A percentile compares a stretch with the other conserved stretches of the same genome.
Conservation (phyloP, 2,888 invertebrate genomes). For the Tigriopus californicus region DNA sequence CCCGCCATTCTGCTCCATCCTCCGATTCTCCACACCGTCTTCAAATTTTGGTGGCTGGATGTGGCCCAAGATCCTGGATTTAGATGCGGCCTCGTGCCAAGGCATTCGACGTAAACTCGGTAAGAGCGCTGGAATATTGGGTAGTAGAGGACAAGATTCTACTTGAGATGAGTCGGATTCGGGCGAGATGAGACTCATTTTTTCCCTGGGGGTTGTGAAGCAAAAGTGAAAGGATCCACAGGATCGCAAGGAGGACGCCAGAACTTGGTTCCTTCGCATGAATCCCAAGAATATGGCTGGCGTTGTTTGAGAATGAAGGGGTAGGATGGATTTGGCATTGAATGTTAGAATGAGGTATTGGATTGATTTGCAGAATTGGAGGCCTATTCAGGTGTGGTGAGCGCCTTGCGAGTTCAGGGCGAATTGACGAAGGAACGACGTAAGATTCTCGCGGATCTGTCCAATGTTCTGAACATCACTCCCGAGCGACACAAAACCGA, state of each 20-base stretch:
- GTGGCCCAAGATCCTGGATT: conserved; percentile 5
- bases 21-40: background rate
- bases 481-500: conserved; percentile 80
- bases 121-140: background rate
- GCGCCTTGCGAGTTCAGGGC: conserved; percentile 80
- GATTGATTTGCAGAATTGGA: conserved; percentile 78
- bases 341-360: no score
- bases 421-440: conserved; percentile 63
- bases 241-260: no score
- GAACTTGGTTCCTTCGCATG: no score
- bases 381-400: conserved; percentile 72
- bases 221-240: no score
- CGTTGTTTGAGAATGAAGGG: no score
- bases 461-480: conserved; percentile 61
- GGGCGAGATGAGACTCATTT: no score
- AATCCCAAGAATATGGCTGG: no score
- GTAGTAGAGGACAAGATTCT: no score
- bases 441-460: conserved; percentile 60
- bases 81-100: background rate
- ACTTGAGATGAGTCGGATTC: no score
- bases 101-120: conserved; percentile 5
- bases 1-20: background rate
- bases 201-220: no score
- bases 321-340: no score
- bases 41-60: background rate